phyloP scores from a whole-genome alignment of 2,888 invertebrate species.

The Ochropleura plecta region DNA sequence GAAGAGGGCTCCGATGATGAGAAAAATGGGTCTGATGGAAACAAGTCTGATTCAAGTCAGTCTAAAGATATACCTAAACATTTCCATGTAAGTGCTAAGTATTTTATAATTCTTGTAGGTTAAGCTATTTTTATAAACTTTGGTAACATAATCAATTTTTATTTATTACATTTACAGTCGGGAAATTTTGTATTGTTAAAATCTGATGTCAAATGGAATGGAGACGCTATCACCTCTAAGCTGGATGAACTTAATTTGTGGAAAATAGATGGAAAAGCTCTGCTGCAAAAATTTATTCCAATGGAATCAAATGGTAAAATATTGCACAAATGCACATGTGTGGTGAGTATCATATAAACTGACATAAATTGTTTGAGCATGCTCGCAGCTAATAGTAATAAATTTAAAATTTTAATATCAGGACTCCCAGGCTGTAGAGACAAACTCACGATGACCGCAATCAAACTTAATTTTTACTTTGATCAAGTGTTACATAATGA shows the following conservation, averaged over 20 bases:
- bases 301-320: conserved; percentile 90
- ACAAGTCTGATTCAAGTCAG: conserved; percentile 89
- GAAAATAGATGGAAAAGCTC: conserved; percentile 93
- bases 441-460: background rate
- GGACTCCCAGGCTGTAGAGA: background rate
- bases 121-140: background rate
- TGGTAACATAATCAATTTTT: background rate
- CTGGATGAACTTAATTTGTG: conserved; percentile 92
- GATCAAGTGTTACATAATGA: background rate
- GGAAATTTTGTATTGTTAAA: conserved; percentile 92
- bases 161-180: conserved; percentile 83
- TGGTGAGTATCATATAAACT: conserved; percentile 83
- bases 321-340: conserved; percentile 91
- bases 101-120: background rate
- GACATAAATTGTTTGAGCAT: conserved; percentile 4
- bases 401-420: background rate
- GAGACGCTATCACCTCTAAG: conserved; percentile 88
- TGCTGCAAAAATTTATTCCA: conserved; percentile 92
- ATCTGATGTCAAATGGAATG: conserved; percentile 91
- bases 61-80: conserved; percentile 90
- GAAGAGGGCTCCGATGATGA: conserved; percentile 89
- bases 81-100: conserved; percentile 86
- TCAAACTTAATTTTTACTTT: background rate
- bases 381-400: background rate
- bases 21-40: conserved; percentile 89